Base-by-base conservation (phyloP, 2,888 invertebrate genomes). In the Allolobophora icterica region DNA sequence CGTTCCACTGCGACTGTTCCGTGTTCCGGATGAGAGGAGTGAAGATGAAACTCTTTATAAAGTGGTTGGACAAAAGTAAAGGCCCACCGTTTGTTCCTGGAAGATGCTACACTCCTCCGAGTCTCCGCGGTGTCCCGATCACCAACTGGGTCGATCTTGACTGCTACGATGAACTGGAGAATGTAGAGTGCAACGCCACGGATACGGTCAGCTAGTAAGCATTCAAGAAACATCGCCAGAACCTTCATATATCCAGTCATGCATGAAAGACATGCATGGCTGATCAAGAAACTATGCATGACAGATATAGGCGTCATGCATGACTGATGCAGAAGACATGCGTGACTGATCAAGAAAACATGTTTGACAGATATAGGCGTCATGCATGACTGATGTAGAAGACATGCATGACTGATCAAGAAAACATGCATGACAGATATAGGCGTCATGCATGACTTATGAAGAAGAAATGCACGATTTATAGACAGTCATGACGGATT, bases 1-100 rank as follows among this genome's bases (percentile, higher is more conserved):
- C 92, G 19, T 92, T 92, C 84, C 84, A 91, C 40, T 93, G 93
- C 84, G 90, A 91, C 91, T 93, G 93, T 38, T 90, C 89, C n/a
- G 35, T 93, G 71, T 91, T 93, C 42, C 93, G 93, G 92, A 90
- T 93, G 91, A 42, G 92, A 35, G 91, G 89, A 17, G 42, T 92
- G 34, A 91, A 91, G 90, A 52, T 58, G 84, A 45, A 71, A 40
- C 90, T 93, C 34, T 90, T 92, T 89, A 90, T 58, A 17, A 91
- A 91, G 52, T 93, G 93, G 92, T 89, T 91, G 35, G 91, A 92
- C 91, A 58, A 89, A 19, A 89, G 90, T 38, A 84, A 91, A 52
- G 84, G 42, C 17, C 45, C 91, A 19, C 93, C 93, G 40, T 92
- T 93, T 84, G 90, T 93, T 33, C 92, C 93, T 2, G 92, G 92